A percentile compares a stretch with the other conserved stretches of the same genome.
phyloP scores from a whole-genome alignment of 2,113 vertebrate genomes.

The Fulmarus glacialis region DNA sequence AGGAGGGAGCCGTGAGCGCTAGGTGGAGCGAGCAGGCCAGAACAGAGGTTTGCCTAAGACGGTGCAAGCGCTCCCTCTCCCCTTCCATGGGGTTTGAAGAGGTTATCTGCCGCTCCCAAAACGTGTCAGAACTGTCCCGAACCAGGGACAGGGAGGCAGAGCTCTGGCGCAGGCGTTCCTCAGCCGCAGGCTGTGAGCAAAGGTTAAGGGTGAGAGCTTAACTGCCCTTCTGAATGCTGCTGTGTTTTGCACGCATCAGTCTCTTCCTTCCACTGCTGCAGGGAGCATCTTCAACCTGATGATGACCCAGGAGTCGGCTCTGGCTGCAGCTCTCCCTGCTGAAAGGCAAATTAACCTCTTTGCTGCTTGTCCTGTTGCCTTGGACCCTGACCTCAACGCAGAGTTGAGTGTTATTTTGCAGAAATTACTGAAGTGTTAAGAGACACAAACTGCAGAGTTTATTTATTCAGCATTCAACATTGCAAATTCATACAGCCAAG shows the following conservation, averaged over 20 bases:
- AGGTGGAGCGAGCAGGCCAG: not conserved
- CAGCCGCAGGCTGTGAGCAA: not conserved
- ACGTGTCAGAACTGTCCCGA: fast-evolving
- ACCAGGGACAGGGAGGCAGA: fast-evolving
- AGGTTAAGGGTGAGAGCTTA: not conserved
- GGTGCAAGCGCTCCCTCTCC: not conserved
- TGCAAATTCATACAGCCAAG: not conserved
- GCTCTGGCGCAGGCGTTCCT: no score
- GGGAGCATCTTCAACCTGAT: fast-evolving
- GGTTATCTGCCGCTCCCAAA: fast-evolving
- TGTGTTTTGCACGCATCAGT: fast-evolving
- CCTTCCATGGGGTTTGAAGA: fast-evolving
- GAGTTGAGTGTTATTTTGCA: fast-evolving
- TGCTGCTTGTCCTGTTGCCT: not conserved
- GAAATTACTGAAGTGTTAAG: fast-evolving
- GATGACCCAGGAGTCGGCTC: fast-evolving
- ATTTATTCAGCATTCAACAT: not conserved
- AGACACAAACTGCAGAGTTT: not conserved
- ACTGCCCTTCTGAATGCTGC: fast-evolving
- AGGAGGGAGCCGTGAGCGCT: not conserved
- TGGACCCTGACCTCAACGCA: fast-evolving
- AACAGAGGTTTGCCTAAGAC: no score
- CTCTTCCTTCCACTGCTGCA: not conserved
- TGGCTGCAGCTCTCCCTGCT: fast-evolving
- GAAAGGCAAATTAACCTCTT: fast-evolving